A percentile compares a stretch with the other conserved stretches of the same genome.
Evolutionary conservation across 92 coral and sea anemone genomes (phyloP).

Genomic region (Porites divaricata): DNA sequence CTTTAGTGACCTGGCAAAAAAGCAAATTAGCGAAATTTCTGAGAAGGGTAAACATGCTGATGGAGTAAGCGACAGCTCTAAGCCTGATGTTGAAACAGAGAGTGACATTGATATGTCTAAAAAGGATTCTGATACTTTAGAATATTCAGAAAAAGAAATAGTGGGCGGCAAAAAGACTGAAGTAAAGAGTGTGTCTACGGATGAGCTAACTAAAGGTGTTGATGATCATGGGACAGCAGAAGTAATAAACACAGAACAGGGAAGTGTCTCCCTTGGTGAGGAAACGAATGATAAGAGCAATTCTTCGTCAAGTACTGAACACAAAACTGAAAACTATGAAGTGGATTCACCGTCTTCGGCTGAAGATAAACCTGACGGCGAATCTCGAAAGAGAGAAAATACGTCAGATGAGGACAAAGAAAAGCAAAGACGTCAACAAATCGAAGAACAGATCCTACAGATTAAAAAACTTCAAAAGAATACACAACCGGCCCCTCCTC

Average conservation of each 20-base stretch:
- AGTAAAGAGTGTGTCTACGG: background rate
- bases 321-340: background rate
- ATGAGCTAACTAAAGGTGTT: background rate
- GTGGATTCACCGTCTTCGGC: background rate
- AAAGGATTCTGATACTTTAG: background rate
- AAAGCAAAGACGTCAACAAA: slow-evolving; percentile 51
- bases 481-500: slow-evolving; percentile 54
- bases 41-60: slow-evolving; percentile 29
- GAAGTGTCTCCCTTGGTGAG: background rate
- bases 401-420: slow-evolving; percentile 48
- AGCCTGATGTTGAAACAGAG: background rate
- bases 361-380: slow-evolving; percentile 6
- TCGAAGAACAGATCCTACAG: slow-evolving; percentile 76
- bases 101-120: background rate
- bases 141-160: background rate
- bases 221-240: background rate
- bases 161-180: background rate
- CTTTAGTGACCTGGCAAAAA: slow-evolving; percentile 58
- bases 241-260: background rate
- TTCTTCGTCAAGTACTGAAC: background rate
- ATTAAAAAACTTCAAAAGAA: slow-evolving; percentile 81
- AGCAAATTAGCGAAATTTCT: slow-evolving; percentile 52
- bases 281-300: background rate
- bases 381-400: slow-evolving; percentile 6
- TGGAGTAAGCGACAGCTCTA: background rate